Percentiles rank a stretch among this genome's conserved stretches.
Evolutionary conservation across 2,888 invertebrate species (phyloP).

Genomic region (Drosophila monieri): DNA sequence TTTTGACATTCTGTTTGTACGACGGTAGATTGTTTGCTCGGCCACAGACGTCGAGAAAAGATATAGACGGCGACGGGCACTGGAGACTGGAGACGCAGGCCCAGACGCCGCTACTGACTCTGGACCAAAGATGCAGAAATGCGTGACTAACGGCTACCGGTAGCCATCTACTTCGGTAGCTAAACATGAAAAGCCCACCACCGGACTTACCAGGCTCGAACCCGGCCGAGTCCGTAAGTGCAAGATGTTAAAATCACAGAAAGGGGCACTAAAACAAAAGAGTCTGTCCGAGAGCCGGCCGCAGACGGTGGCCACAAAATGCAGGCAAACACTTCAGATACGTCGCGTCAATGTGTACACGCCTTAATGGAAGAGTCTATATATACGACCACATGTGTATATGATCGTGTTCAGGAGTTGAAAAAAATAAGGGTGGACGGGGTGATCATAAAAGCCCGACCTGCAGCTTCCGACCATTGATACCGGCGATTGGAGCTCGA

Average conservation of each 20-base stretch:
- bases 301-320: conserved; percentile 55
- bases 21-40: conserved; percentile 57
- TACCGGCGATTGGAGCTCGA: conserved; percentile 60
- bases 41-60: conserved; percentile 43
- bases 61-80: conserved; percentile 27
- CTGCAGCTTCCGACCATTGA: conserved; percentile 39
- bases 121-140: conserved; percentile 69
- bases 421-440: not conserved
- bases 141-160: conserved; percentile 80
- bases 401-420: conserved; percentile 38
- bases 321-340: conserved; percentile 77
- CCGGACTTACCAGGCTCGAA: not conserved
- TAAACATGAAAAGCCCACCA: conserved; percentile 67
- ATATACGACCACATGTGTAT: conserved; percentile 23
- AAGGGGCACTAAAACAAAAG: conserved; percentile 74
- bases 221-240: conserved; percentile 28
- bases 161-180: conserved; percentile 80
- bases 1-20: conserved; percentile 67
- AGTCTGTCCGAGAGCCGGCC: conserved; percentile 16
- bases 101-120: conserved; percentile 18
- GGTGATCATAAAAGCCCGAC: conserved; percentile 46
- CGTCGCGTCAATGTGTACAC: conserved; percentile 82
- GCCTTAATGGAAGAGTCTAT: conserved; percentile 83
- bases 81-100: conserved; percentile 18
- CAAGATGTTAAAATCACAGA: conserved; percentile 71